Evolutionary conservation across 2,797 vertebrate species (phyloP), one percentile per base, ranked within the genome.

Genomic region (Periophthalmus magnuspinnatus): DNA sequence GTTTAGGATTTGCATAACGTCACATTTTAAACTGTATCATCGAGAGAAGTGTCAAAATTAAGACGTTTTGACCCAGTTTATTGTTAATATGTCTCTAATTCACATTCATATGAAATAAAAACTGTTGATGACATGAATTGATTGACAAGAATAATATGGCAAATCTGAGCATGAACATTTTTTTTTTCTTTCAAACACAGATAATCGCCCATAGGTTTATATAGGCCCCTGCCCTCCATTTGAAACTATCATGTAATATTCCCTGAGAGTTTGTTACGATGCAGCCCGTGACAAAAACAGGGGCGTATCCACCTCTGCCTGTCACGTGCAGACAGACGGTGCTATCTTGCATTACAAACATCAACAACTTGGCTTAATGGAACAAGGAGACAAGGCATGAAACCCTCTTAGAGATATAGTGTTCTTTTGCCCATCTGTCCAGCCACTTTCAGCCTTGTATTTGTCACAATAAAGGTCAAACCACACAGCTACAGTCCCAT

Each of bases 401-500:
- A 56, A 71, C 54, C 70, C 21, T 36, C 71, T 28, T 61, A 67
- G 77, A 47, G 72, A 75, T 74, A 82, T 81, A 77, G 80, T 74
- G 70, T 54, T 36, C 52, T 69, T 73, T 54, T 69, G 75, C 68
- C 81, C 80, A 79, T 87, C 78, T 84, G 83, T 84, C 75, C 79
- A 70, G 70, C 79, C 69, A 71, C 78, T 72, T 65, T 79, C 76
- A 52, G 72, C 77, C 80, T 73, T 74, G 68, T 78, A 79, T 88
- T 79, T 81, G 76, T 84, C 87, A 86, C 79, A 71, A 72, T 77
- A 86, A 90, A 91, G 86, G 89, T 91, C 89, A 90, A 69, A 60
- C 67, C 63, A 55, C 75, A 68, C 67, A 68, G 82, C 67, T 69
- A 69, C 72, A 81, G 71, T 73, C 74, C 56, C 63, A 79, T 77